Evolutionary conservation across 2,113 vertebrate genomes (phyloP).

Genomic region (Cephalopholis sonnerati): DNA sequence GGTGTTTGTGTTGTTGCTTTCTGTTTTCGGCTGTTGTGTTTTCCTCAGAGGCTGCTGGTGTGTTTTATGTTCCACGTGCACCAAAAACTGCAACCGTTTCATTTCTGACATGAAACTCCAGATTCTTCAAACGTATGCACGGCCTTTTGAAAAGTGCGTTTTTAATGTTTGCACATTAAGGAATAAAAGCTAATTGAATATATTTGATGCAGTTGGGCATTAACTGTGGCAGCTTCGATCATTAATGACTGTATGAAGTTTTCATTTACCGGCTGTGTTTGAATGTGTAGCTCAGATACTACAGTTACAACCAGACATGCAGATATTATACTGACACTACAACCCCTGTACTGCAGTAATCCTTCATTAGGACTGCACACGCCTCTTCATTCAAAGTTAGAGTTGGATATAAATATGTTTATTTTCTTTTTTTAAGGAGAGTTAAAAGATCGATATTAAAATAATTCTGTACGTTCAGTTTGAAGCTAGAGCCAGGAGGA

Average conservation of each 20-base stretch:
- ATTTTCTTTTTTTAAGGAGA: not conserved
- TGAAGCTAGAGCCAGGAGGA: too few relatives aligned
- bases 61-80: not conserved
- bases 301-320: not conserved
- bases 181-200: conserved; percentile 70
- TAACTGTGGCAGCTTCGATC: conserved; percentile 70
- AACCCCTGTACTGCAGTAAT: not conserved
- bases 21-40: not conserved
- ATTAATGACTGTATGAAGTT: conserved; percentile 19
- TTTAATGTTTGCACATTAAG: conserved; percentile 66
- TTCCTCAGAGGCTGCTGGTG: not conserved
- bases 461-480: not conserved
- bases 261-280: conserved; percentile 9
- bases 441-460: not conserved
- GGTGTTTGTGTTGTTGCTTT: conserved; percentile 5
- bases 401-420: not conserved
- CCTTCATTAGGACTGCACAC: not conserved
- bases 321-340: not conserved
- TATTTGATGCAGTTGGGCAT: conserved; percentile 65
- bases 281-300: conserved; percentile 13
- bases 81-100: too few relatives aligned
- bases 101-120: conserved; percentile 20
- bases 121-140: conserved; percentile 43
- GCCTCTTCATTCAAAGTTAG: too few relatives aligned
- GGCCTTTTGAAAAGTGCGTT: conserved; percentile 37